A percentile compares a stretch with the other conserved stretches of the same genome.
phyloP scores from a whole-genome alignment of 2,888 invertebrate species.

The Drosophila demipolita region DNA sequence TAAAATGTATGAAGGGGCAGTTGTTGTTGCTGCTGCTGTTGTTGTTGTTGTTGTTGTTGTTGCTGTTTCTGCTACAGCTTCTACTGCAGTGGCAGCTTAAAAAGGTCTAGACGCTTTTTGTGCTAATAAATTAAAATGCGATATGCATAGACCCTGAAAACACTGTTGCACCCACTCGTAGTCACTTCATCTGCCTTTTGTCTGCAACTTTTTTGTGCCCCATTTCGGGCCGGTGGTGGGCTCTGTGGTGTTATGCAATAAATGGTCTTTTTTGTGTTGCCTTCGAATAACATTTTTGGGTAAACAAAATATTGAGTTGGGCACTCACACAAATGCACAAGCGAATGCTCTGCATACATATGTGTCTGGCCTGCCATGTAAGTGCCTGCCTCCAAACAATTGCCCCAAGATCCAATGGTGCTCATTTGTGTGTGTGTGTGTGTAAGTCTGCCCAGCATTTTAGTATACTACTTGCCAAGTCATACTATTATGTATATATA shows the following conservation, averaged over 20 bases:
- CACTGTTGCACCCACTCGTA: constrained; percentile 27
- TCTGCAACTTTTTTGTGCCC: constrained; percentile 59
- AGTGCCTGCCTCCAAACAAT: constrained; percentile 36
- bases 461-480: constrained; percentile 71
- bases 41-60: constrained; percentile 30
- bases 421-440: constrained; percentile 5
- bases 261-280: constrained; percentile 10
- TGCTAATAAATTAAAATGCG: constrained; percentile 81
- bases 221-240: constrained; percentile 4
- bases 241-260: constrained; percentile 41
- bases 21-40: constrained; percentile 10
- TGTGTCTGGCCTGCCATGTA: constrained; percentile 60
- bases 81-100: constrained; percentile 66
- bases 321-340: constrained; percentile 6
- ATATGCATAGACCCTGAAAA: constrained; percentile 69
- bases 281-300: constrained; percentile 53
- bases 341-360: constrained; percentile 45
- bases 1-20: constrained; percentile 59
- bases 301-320: constrained; percentile 73
- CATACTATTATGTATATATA: constrained; percentile 59
- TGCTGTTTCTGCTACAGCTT: constrained; percentile 35
- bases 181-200: constrained; percentile 62
- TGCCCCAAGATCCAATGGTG: constrained; percentile 20
- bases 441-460: constrained; percentile 52
- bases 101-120: constrained; percentile 80